phyloP scores from a whole-genome alignment of 2,113 vertebrate genomes.

The Scytalopus superciliaris region DNA sequence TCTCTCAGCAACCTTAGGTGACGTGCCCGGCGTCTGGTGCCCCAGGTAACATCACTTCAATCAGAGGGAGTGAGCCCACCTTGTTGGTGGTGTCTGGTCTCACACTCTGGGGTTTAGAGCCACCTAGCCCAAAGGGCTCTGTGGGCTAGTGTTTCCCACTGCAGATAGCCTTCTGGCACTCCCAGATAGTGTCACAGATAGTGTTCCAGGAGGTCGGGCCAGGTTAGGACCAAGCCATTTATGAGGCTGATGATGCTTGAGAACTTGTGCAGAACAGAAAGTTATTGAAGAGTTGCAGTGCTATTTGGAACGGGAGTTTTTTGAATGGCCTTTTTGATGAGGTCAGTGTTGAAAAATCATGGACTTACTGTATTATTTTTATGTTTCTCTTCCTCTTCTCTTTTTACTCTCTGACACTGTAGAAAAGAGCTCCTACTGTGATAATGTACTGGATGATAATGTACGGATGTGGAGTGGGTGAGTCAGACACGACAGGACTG shows the following conservation, averaged over 20 bases:
- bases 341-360: background rate
- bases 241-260: background rate
- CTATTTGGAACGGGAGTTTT: background rate
- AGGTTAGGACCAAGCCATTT: background rate
- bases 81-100: background rate
- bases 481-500: background rate
- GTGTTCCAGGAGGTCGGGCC: too few relatives aligned
- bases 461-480: background rate
- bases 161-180: background rate
- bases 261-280: background rate
- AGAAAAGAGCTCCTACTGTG: background rate
- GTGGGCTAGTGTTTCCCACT: background rate
- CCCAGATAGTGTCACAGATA: background rate
- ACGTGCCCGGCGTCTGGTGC: rapidly evolving
- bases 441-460: background rate
- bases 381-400: background rate
- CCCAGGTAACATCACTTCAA: background rate
- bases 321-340: background rate
- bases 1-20: background rate
- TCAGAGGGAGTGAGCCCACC: background rate
- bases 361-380: background rate
- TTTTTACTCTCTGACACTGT: background rate
- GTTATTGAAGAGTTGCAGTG: background rate
- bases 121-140: background rate
- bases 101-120: background rate